A percentile compares a stretch with the other conserved stretches of the same genome.
These are phyloP conservation scores for Mythimna impura DNA, from an alignment of 2,888 invertebrate species.

Conservation along the genomic window DNA sequence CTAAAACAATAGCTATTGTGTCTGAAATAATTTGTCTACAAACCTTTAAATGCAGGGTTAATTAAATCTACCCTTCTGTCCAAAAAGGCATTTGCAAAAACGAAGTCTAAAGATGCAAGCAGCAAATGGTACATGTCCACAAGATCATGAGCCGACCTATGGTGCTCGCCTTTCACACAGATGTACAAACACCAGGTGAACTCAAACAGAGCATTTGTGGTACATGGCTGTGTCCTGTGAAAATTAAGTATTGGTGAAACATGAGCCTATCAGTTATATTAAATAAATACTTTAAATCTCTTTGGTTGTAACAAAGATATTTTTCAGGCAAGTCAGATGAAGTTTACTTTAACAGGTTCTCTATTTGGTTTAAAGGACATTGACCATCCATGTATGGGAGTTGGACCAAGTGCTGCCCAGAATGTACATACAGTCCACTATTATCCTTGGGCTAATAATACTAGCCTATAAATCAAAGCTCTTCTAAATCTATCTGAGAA, in stretches of 20 bases:
- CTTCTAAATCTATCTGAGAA: neutral
- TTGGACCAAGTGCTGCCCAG: too few relatives aligned
- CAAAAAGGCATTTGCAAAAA: conserved; percentile 96
- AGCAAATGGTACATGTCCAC: conserved; percentile 98
- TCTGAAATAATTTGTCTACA: conserved; percentile 10
- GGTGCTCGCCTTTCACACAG: conserved; percentile 96
- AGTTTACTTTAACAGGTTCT: neutral
- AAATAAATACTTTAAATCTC: neutral
- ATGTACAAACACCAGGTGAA: conserved; percentile 98
- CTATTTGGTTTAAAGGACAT: too few relatives aligned
- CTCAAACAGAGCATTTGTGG: conserved; percentile 95
- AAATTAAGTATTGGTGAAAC: neutral
- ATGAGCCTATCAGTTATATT: neutral
- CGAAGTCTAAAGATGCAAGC: conserved; percentile 97
- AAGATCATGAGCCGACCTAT: conserved; percentile 96
- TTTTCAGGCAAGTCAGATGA: neutral
- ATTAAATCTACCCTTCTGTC: conserved; percentile 95
- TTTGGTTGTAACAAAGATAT: too few relatives aligned
- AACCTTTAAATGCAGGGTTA: conserved; percentile 95
- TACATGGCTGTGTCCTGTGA: conserved; percentile 93
- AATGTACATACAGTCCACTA: too few relatives aligned
- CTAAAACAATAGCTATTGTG: neutral
- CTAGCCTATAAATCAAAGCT: too few relatives aligned
- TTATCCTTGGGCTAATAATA: too few relatives aligned
- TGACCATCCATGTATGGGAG: too few relatives aligned